Evolutionary conservation across 1,140 invertebrate genomes (phyloP).

Genomic region (Drosophila leontia): DNA sequence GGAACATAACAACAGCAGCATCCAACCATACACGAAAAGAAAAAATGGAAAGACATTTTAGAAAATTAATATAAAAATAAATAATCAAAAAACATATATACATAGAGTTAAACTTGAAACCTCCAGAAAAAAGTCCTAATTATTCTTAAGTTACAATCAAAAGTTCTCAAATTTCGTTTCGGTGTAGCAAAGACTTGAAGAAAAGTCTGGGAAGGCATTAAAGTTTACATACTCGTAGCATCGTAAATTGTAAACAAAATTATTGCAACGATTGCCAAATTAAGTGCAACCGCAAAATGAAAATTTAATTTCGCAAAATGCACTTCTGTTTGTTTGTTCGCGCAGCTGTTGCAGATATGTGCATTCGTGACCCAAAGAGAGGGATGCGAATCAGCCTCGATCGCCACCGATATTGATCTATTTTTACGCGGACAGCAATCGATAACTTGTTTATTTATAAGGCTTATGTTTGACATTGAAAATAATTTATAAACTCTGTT

Average conservation of each 20-base stretch:
- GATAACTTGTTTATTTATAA: constrained; percentile 77
- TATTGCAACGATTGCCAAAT: constrained; percentile 82
- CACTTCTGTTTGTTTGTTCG: constrained; percentile 74
- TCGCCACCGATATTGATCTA: constrained; percentile 42
- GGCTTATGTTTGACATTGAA: constrained; percentile 79
- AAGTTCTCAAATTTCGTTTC: background rate
- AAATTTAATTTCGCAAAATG: constrained; percentile 75
- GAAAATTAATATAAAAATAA: background rate
- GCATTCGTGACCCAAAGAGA: constrained; percentile 46
- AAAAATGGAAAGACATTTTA: background rate
- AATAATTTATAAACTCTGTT: constrained; percentile 76
- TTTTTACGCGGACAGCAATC: constrained; percentile 42
- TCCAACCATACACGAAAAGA: background rate
- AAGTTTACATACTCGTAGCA: constrained; percentile 66
- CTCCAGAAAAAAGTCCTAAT: background rate
- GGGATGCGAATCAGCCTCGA: constrained; percentile 36
- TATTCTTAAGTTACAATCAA: background rate
- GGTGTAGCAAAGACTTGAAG: constrained; percentile 6
- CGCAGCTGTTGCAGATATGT: constrained; percentile 29
- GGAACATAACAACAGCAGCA: constrained; percentile 6
- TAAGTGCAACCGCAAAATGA: constrained; percentile 77
- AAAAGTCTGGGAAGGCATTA: constrained; percentile 47
- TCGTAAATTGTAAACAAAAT: constrained; percentile 83
- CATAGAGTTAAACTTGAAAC: background rate
- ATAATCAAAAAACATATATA: background rate